Evolutionary conservation across 2,113 vertebrate genomes (phyloP).

Genomic region (Pygoscelis antarcticus): DNA sequence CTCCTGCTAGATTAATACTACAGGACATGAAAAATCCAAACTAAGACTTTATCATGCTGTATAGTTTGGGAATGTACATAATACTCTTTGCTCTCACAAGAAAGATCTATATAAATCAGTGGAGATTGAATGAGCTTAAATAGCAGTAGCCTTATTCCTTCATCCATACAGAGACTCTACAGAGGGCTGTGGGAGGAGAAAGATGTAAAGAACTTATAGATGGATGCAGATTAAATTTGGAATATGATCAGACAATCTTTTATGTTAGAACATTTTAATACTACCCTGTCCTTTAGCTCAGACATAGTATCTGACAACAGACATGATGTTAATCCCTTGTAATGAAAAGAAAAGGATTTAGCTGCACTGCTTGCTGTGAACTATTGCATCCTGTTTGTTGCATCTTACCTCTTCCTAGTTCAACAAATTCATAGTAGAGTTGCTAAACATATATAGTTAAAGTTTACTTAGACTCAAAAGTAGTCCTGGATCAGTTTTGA

Average conservation of each 20-base stretch:
- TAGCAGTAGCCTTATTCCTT: not conserved
- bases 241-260: not conserved
- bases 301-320: not conserved
- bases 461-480: not conserved
- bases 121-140: not conserved
- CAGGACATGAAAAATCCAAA: not conserved
- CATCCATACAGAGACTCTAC: not conserved
- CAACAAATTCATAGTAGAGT: not conserved
- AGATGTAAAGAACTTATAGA: not conserved
- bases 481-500: not conserved
- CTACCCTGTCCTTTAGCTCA: not conserved
- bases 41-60: not conserved
- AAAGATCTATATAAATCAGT: not conserved
- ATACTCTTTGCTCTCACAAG: not conserved
- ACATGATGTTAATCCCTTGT: not conserved
- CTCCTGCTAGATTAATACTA: not conserved
- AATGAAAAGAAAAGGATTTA: not conserved
- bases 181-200: not conserved
- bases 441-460: not conserved
- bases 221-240: slow-evolving; percentile 17
- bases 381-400: not conserved
- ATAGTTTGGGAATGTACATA: not conserved
- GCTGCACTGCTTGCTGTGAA: not conserved
- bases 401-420: not conserved
- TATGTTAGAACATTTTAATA: not conserved